Percentiles rank a stretch among this genome's conserved stretches.
Evolutionary conservation across 2,797 vertebrate species (phyloP).

Genomic region (Tragelaphus eurycerus): DNA sequence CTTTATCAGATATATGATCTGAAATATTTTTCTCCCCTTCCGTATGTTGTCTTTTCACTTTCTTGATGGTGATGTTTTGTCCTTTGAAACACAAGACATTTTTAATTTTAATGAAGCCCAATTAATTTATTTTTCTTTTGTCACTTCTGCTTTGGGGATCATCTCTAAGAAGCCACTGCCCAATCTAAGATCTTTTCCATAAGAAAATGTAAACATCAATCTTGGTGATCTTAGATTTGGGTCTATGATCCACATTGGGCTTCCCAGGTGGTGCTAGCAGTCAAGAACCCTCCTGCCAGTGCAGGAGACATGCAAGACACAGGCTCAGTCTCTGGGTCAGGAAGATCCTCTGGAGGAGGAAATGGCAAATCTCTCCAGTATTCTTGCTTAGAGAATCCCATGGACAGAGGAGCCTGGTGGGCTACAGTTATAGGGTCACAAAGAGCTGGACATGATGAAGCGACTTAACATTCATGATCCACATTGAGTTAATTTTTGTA

Average conservation of each 20-base stretch:
- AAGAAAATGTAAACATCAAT: not conserved
- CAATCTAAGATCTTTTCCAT: not conserved
- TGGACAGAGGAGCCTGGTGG: not conserved
- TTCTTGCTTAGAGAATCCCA: not conserved
- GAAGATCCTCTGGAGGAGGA: not conserved
- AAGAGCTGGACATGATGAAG: not conserved
- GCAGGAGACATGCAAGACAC: not conserved
- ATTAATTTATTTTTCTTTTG: not conserved
- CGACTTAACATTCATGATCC: not conserved
- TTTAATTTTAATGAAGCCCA: conserved; percentile 16
- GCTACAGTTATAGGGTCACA: not conserved
- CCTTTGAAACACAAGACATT: not conserved
- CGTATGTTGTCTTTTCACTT: not conserved
- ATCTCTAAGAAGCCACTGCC: not conserved
- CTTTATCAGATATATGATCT: not conserved
- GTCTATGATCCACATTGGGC: not conserved
- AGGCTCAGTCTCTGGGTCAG: not conserved
- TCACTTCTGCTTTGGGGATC: not conserved
- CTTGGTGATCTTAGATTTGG: not conserved
- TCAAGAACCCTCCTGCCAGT: not conserved
- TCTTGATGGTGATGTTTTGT: not conserved
- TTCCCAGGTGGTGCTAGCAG: not conserved
- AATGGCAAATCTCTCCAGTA: not conserved
- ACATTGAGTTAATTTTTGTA: not conserved
- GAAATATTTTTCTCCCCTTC: not conserved